A percentile compares a stretch with the other conserved stretches of the same genome.
Evolutionary conservation across 92 coral and sea anemone genomes (phyloP).

Genomic region (Virgularia gustaviana): DNA sequence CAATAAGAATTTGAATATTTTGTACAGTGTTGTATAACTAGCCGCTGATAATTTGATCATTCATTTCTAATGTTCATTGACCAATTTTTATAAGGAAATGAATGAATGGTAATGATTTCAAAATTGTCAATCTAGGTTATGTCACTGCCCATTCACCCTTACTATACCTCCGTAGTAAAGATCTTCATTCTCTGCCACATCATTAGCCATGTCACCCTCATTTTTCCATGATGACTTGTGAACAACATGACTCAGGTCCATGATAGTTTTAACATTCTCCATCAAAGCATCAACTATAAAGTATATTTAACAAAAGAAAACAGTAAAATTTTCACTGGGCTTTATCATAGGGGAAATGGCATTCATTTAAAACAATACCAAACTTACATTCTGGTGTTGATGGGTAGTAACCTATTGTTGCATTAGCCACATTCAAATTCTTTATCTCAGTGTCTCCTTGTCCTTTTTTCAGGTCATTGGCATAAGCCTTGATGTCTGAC

Average conservation of each 20-base stretch:
- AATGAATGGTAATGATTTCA: not conserved
- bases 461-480: not conserved
- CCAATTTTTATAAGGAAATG: too few relatives aligned
- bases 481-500: not conserved
- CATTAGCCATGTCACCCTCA: constrained; percentile 60
- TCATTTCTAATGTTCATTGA: too few relatives aligned
- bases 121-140: too few relatives aligned
- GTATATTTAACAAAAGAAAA: constrained; percentile 1
- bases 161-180: constrained; percentile 75
- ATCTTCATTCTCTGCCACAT: constrained; percentile 61
- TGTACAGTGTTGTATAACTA: too few relatives aligned
- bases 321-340: not conserved
- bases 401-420: constrained; percentile 44
- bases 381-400: constrained; percentile 34
- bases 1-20: too few relatives aligned
- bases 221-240: constrained; percentile 41
- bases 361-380: not conserved
- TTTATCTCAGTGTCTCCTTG: constrained; percentile 20
- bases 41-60: too few relatives aligned
- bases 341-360: not conserved
- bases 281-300: constrained; percentile 43
- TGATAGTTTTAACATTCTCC: constrained; percentile 19
- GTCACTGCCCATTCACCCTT: too few relatives aligned
- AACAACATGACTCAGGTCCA: not conserved
- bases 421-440: not conserved